phyloP scores from a whole-genome alignment of 2,113 vertebrate species.

The Myxocyprinus asiaticus region DNA sequence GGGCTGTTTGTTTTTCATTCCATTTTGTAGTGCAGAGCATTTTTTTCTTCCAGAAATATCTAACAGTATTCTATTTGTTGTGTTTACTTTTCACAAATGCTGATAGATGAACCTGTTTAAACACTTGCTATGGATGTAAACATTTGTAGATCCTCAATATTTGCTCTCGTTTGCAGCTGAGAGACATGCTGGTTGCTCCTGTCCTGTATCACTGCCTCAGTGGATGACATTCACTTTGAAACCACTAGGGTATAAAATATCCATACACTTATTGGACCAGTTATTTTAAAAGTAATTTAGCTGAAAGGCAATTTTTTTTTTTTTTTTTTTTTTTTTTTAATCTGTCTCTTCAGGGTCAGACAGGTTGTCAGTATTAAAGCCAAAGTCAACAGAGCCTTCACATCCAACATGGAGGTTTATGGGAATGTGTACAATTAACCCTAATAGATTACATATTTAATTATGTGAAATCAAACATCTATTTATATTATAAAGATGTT shows the following conservation, averaged over 20 bases:
- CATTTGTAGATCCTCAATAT: too few species aligned
- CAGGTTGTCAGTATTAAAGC: slow-evolving; percentile 95
- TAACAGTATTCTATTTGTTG: too few species aligned
- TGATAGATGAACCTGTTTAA: too few species aligned
- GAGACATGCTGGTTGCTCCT: slow-evolving; percentile 87
- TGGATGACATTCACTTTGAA: slow-evolving; percentile 95
- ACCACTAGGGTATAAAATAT: slow-evolving; percentile 86
- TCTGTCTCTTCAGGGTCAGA: slow-evolving; percentile 79
- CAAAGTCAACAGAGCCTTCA: slow-evolving; percentile 97
- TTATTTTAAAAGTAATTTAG: not conserved
- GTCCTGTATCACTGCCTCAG: slow-evolving; percentile 92
- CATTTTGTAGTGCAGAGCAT: not conserved
- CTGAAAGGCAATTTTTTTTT: too few species aligned
- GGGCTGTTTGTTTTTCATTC: too few species aligned
- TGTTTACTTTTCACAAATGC: too few species aligned
- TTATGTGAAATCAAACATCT: not conserved
- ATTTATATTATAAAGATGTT: too few species aligned
- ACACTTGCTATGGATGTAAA: too few species aligned
- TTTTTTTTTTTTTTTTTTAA: too few species aligned
- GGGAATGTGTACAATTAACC: not conserved
- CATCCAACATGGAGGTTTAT: slow-evolving; percentile 96
- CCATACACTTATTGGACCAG: not conserved
- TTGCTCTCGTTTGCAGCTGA: slow-evolving; percentile 76
- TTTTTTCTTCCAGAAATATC: not conserved
- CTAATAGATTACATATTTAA: not conserved